Percentiles rank a stretch among this genome's conserved stretches.
Conservation (phyloP, 1,140 invertebrate genomes). For the Cardiocondyla obscurior region DNA sequence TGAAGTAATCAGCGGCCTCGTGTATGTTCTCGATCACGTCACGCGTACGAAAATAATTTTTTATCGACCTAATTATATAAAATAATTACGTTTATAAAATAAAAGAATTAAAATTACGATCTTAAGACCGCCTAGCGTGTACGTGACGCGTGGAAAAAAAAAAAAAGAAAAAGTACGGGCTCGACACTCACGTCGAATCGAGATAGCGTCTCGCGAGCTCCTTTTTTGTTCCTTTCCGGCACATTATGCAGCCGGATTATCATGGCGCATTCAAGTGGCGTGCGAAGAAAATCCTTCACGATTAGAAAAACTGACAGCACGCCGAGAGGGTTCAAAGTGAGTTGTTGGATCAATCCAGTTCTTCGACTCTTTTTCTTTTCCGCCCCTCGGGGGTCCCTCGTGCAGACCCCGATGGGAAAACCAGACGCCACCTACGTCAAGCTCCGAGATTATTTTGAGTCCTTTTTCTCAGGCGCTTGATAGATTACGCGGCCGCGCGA, state of each 20-base stretch:
- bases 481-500: slow-evolving; percentile 48
- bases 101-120: neutral
- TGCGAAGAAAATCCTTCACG: slow-evolving; percentile 41
- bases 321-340: slow-evolving; percentile 42
- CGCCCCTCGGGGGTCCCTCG: neutral
- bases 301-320: slow-evolving; percentile 53
- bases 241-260: slow-evolving; percentile 50
- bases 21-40: neutral
- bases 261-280: slow-evolving; percentile 35
- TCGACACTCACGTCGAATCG: neutral
- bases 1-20: neutral
- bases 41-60: too few species aligned
- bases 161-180: neutral
- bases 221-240: slow-evolving; percentile 1
- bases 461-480: slow-evolving; percentile 64
- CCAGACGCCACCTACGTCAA: slow-evolving; percentile 61
- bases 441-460: slow-evolving; percentile 64
- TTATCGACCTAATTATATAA: neutral
- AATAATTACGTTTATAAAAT: neutral
- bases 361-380: slow-evolving; percentile 27
- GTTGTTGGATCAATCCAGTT: slow-evolving; percentile 44
- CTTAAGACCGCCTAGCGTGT: neutral
- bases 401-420: slow-evolving; percentile 25
- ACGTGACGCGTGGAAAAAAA: too few species aligned
- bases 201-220: neutral